These are phyloP conservation scores for Trematocara unimaculatum DNA, from an alignment of 2,113 vertebrate species.

Conservation along the genomic window DNA sequence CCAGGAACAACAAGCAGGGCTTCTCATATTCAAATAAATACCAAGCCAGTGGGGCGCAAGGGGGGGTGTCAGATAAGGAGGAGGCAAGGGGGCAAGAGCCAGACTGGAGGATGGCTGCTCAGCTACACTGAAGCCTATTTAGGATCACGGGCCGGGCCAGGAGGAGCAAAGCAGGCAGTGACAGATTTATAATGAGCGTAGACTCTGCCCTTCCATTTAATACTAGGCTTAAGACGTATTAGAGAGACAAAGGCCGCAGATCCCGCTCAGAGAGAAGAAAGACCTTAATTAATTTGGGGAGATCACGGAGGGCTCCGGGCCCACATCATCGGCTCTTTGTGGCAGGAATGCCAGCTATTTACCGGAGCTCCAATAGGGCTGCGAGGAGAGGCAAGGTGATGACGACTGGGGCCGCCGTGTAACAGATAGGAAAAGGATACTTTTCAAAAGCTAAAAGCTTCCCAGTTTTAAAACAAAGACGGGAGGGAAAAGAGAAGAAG, in stretches of 20 bases:
- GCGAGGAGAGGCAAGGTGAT: slow-evolving; percentile 71
- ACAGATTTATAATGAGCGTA: slow-evolving; percentile 63
- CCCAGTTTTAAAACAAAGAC: slow-evolving; percentile 76
- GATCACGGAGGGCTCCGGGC: slow-evolving; percentile 57
- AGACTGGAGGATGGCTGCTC: slow-evolving; percentile 27
- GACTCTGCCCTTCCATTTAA: slow-evolving; percentile 48
- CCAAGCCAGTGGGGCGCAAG: slow-evolving; percentile 36
- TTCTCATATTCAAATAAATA: slow-evolving; percentile 76
- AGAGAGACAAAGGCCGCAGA: slow-evolving; percentile 46
- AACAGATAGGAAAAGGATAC: slow-evolving; percentile 77
- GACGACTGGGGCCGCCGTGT: slow-evolving; percentile 66
- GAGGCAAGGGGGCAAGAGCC: slow-evolving; percentile 15
- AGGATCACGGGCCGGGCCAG: slow-evolving; percentile 18
- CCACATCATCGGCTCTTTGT: slow-evolving; percentile 75
- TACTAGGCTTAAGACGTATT: slow-evolving; percentile 62
- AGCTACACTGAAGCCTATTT: slow-evolving; percentile 51
- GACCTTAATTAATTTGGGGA: slow-evolving; percentile 77
- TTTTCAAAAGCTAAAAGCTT: slow-evolving; percentile 81
- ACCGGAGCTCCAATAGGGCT: slow-evolving; percentile 57
- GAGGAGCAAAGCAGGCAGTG: slow-evolving; percentile 59
- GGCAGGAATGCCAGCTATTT: slow-evolving; percentile 80
- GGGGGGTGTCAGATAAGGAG: slow-evolving; percentile 50
- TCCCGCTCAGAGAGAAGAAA: slow-evolving; percentile 52
- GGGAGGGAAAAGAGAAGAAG: slow-evolving; percentile 60
- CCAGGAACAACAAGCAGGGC: slow-evolving; percentile 73